A percentile compares a stretch with the other conserved stretches of the same genome.
These are phyloP conservation scores for Agelaius phoeniceus DNA, from an alignment of 2,113 vertebrate species.

Conservation along the genomic window DNA sequence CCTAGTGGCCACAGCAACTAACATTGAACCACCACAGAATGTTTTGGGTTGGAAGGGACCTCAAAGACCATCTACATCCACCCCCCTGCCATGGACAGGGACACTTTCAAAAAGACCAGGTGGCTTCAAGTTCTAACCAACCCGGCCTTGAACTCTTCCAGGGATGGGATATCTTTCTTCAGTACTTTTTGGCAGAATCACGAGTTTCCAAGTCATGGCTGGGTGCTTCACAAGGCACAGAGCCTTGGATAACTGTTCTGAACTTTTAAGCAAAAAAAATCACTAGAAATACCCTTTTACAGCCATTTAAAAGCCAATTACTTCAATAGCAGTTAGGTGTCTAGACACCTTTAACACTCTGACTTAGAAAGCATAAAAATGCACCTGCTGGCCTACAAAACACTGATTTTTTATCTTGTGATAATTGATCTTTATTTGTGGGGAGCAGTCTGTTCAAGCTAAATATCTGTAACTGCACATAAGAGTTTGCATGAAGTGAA, in stretches of 20 bases:
- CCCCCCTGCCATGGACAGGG: rapidly evolving
- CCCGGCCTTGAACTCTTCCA: not conserved
- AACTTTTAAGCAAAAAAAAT: not conserved
- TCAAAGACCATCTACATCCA: not conserved
- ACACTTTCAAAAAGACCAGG: not conserved
- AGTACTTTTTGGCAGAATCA: not conserved
- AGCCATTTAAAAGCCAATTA: not conserved
- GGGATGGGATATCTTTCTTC: not conserved
- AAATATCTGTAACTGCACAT: not conserved
- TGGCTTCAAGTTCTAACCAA: not conserved
- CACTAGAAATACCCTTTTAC: not conserved
- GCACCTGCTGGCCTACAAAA: not conserved
- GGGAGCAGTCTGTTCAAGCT: not conserved
- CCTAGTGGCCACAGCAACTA: too few species aligned
- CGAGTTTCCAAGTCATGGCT: not conserved
- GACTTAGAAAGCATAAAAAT: not conserved
- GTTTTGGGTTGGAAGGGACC: not conserved
- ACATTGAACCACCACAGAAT: rapidly evolving
- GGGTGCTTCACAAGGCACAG: not conserved
- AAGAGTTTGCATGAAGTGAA: not conserved
- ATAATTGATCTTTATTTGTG: not conserved
- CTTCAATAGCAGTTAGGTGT: not conserved
- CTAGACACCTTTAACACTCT: not conserved
- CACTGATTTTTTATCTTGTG: not conserved
- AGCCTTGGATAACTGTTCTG: not conserved